phyloP scores from a whole-genome alignment of 2,113 vertebrate species.

The Sisor rabdophorus region DNA sequence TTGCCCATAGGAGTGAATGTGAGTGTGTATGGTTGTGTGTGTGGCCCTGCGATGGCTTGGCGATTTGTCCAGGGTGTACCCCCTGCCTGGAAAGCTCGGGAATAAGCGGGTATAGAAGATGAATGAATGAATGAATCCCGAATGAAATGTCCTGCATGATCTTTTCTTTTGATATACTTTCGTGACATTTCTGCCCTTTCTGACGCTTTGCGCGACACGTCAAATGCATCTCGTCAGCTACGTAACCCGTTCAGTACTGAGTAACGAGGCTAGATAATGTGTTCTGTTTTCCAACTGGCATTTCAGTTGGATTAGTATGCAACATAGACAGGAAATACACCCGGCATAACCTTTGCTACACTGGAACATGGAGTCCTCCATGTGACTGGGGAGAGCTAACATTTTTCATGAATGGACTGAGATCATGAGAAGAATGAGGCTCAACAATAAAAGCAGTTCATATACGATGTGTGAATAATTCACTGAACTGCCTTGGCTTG shows the following conservation, averaged over 20 bases:
- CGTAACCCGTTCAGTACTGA: neutral
- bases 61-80: too few species aligned
- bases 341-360: conserved; percentile 17
- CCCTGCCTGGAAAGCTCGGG: too few species aligned
- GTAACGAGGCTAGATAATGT: neutral
- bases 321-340: conserved; percentile 28
- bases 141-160: too few species aligned
- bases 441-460: conserved; percentile 7
- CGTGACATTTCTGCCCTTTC: too few species aligned
- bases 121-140: too few species aligned
- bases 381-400: conserved; percentile 5
- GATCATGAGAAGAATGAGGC: conserved; percentile 18
- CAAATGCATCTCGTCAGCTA: too few species aligned
- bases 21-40: too few species aligned
- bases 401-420: conserved; percentile 42
- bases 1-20: too few species aligned
- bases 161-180: too few species aligned
- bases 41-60: too few species aligned
- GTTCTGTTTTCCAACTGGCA: neutral
- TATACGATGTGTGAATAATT: neutral
- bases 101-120: too few species aligned
- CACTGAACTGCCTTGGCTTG: neutral
- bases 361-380: neutral
- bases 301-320: neutral
- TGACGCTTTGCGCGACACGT: too few species aligned